These are phyloP conservation scores for Euclidia mi DNA, from an alignment of 2,888 invertebrate species.

Conservation along the genomic window DNA sequence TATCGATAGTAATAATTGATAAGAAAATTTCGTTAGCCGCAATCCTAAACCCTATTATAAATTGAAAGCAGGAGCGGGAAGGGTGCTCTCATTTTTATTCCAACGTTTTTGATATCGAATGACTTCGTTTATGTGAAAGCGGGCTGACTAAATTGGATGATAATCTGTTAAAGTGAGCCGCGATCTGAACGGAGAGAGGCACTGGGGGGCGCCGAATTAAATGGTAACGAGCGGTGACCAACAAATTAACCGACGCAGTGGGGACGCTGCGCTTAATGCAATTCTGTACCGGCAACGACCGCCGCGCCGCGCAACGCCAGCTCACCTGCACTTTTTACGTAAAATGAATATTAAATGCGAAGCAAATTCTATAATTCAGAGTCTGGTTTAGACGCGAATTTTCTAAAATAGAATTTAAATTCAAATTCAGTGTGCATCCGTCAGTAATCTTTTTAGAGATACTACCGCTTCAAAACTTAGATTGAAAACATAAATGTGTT, in stretches of 20 bases:
- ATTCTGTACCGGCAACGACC: constrained; percentile 51
- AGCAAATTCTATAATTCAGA: constrained; percentile 47
- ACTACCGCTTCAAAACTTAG: too few species aligned
- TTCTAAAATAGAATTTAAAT: constrained; percentile 34
- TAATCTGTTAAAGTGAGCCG: constrained; percentile 58
- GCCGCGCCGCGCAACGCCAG: too few species aligned
- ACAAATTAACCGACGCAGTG: constrained; percentile 71
- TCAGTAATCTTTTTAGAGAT: too few species aligned
- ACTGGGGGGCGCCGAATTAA: constrained; percentile 64
- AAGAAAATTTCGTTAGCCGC: constrained; percentile 42
- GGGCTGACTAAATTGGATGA: constrained; percentile 55
- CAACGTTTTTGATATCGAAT: constrained; percentile 55
- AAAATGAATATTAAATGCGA: constrained; percentile 46
- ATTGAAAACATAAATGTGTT: neutral
- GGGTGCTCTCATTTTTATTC: constrained; percentile 48
- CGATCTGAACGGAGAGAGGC: constrained; percentile 43
- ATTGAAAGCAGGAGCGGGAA: constrained; percentile 42
- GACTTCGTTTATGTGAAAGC: constrained; percentile 53
- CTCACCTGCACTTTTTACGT: constrained; percentile 41
- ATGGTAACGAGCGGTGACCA: constrained; percentile 73
- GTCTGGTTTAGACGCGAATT: constrained; percentile 23
- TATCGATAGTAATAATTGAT: constrained; percentile 16
- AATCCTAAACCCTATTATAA: constrained; percentile 49
- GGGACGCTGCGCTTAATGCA: constrained; percentile 66
- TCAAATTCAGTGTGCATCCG: constrained; percentile 1